A percentile compares a stretch with the other conserved stretches of the same genome.
phyloP scores from a whole-genome alignment of 1,140 invertebrate species.

The Camponotus floridanus region DNA sequence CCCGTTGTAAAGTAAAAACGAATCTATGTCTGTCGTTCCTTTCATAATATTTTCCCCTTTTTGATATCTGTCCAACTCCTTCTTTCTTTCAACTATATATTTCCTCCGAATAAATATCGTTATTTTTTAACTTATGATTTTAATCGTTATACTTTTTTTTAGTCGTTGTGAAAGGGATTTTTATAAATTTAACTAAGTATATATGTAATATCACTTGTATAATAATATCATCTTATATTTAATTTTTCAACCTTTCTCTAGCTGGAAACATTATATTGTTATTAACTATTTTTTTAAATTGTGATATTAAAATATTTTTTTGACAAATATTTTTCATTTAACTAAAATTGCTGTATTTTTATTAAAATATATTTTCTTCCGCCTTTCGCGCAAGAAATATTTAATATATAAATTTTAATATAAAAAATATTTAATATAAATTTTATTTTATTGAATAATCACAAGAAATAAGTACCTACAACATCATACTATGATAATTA shows the following conservation, averaged over 20 bases:
- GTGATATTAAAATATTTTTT: not conserved
- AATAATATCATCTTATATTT: not conserved
- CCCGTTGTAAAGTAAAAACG: conserved; percentile 2
- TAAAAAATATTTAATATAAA: conserved; percentile 34
- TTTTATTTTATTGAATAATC: not conserved
- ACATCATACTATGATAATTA: conserved; percentile 11
- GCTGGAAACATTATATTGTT: no score
- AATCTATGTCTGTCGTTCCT: conserved; percentile 13
- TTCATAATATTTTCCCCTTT: conserved; percentile 2
- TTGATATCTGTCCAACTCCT: not conserved
- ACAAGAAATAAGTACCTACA: not conserved
- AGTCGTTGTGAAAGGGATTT: not conserved
- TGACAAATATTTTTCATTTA: conserved; percentile 7
- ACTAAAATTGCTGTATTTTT: not conserved
- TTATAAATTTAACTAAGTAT: not conserved
- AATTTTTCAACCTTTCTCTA: not conserved
- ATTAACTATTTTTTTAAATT: no score
- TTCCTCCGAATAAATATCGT: not conserved
- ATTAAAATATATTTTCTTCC: not conserved
- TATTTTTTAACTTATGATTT: not conserved
- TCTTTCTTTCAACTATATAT: not conserved
- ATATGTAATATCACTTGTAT: no score
- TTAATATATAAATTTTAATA: not conserved
- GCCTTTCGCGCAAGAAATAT: not conserved
- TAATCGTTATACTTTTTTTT: not conserved